These are phyloP conservation scores for Lycia hirtaria DNA, from an alignment of 2,888 invertebrate genomes.

Conservation along the genomic window DNA sequence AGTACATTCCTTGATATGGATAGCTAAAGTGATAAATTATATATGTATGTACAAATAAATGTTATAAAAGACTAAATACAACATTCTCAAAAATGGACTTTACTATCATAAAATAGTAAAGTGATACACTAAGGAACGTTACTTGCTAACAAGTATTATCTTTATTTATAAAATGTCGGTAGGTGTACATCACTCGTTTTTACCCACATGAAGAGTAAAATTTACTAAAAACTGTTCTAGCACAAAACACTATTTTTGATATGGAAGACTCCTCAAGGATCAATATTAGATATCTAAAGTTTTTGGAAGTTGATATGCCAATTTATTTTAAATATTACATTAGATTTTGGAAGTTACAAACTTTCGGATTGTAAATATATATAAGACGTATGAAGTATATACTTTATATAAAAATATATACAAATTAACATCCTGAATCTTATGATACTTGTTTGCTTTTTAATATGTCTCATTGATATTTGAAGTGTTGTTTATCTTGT, in stretches of 20 bases:
- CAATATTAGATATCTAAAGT: conserved; percentile 69
- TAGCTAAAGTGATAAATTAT: conserved; percentile 41
- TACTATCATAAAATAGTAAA: conserved; percentile 29
- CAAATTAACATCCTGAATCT: conserved; percentile 63
- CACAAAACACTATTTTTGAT: conserved; percentile 81
- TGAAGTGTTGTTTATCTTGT: conserved; percentile 62
- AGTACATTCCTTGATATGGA: conserved; percentile 43
- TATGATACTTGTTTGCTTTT: conserved; percentile 68
- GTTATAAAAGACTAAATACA: conserved; percentile 39
- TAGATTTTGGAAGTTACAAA: conserved; percentile 74
- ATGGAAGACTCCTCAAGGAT: conserved; percentile 83
- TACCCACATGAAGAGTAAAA: conserved; percentile 30
- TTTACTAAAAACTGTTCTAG: conserved; percentile 65
- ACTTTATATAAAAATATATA: conserved; percentile 85
- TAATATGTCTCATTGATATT: conserved; percentile 84
- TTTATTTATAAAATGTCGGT: conserved; percentile 24
- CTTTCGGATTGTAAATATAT: conserved; percentile 79
- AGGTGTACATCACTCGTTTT: conserved; percentile 35
- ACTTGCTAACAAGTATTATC: conserved; percentile 35
- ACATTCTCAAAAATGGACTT: conserved; percentile 39
- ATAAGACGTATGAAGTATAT: conserved; percentile 59
- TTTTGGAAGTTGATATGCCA: conserved; percentile 85
- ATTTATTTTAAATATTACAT: conserved; percentile 69
- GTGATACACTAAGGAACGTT: conserved; percentile 29
- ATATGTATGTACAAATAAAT: conserved; percentile 41